Base-by-base conservation (phyloP, 2,888 invertebrate species). In the Subacronicta megacephala region DNA sequence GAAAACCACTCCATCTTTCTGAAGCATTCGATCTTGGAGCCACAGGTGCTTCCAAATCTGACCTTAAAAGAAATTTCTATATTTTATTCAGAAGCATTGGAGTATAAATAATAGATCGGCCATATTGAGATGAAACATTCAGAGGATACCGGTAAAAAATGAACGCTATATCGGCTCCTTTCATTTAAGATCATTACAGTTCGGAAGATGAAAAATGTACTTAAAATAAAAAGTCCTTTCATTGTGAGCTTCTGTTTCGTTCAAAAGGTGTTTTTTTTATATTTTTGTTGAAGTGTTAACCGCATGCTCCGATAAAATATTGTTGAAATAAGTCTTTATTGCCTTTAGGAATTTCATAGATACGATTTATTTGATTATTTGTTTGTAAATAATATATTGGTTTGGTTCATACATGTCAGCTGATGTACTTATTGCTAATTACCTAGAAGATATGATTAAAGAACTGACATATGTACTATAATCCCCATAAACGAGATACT, bases 181-280 rank as follows among this genome's bases (percentile, higher is more conserved):
- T 92, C 89, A 90, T 92, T 88, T 88, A 86, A 87, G 86, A 89
- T 90, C 93, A 92, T 92, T 91, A 91, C 90, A 90, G 87, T 86
- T 88, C 43, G 83, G 65, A 77, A 79, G 84, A 88, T 85, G 86
- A 90, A 89, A 89, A 90, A 89, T 85, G 85, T 79, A n/a, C n/a
- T n/a, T n/a, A 87, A 89, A 85, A 89, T 85, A 88, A 89, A 85
- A 82, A 80, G 71, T 54, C 67, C 78, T 74, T 70, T 81, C 80
- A 77, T 81, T 85, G 83, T 84, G 77, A 72, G 81, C 78, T 81
- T 81, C 79, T 62, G 64, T 60, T 69, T 62, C 63, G 61, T 55
- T 47, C 53, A 55, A 57, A 72, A 55, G 38, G 52, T 71, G n/a
- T n/a, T n/a, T 66, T 63, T 55, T 59, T 62, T 43, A 13, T 2